Evolutionary conservation across 2,888 invertebrate species (phyloP).

Genomic region (Mesochorus sp.): DNA sequence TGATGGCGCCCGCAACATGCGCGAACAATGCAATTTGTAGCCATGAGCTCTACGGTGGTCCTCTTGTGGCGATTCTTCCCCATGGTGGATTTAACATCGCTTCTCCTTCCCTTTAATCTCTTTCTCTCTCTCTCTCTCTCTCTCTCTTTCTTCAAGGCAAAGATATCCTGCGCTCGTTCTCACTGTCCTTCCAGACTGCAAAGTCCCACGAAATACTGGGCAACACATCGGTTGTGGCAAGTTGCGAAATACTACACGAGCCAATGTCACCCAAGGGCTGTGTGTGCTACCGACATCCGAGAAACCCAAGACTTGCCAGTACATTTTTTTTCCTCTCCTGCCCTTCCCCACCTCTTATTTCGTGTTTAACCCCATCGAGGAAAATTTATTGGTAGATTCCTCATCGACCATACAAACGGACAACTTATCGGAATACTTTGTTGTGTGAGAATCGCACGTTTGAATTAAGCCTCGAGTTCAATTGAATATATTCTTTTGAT

Average conservation of each 20-base stretch:
- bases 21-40: constrained; percentile 79
- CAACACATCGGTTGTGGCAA: constrained; percentile 64
- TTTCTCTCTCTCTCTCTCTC: neutral
- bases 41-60: constrained; percentile 67
- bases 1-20: constrained; percentile 67
- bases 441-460: constrained; percentile 60
- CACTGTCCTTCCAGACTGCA: too few species aligned
- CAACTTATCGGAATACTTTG: constrained; percentile 59
- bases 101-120: neutral
- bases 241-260: constrained; percentile 70
- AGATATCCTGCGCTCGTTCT: too few species aligned
- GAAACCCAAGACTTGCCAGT: constrained; percentile 59
- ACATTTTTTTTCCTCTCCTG: constrained; percentile 22
- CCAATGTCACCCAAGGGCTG: constrained; percentile 61
- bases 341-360: constrained; percentile 56
- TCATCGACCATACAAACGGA: constrained; percentile 59
- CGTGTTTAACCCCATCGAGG: constrained; percentile 58
- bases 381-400: constrained; percentile 72
- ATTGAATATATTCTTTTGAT: constrained; percentile 31
- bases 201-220: constrained; percentile 70
- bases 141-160: constrained; percentile 31
- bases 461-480: neutral
- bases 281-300: constrained; percentile 67
- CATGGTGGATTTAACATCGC: constrained; percentile 56
- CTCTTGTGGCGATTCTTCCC: constrained; percentile 59